Base-by-base conservation (phyloP, 2,888 invertebrate genomes). In the Brachypterus glaber region DNA sequence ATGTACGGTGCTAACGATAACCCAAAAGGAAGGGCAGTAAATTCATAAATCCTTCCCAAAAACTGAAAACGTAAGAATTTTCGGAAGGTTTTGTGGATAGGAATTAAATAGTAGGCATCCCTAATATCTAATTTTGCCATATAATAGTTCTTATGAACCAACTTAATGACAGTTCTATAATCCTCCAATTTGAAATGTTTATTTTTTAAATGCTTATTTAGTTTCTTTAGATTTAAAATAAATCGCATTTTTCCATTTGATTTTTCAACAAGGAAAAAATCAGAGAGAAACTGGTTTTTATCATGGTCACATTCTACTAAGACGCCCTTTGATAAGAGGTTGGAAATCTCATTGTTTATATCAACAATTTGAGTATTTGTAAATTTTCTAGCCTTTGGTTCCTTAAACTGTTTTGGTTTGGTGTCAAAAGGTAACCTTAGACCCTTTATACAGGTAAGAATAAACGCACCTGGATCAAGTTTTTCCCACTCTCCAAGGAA, bases 121-220 rank as follows among this genome's bases (percentile, higher is more conserved):
- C 30, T 35, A 7, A 35, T 13, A n/a, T 35, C 35, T 9, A 35
- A 12, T 3, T 7, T 35, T 14, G 29, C n/a, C 13, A 35, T 30
- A 15, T 30, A 35, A n/a, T n/a, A 30, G 13, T 30, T 29, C 7
- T 11, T n/a, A 30, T 7, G 27, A 11, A 50, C 37, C 13, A 51
- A 24, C 11, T 45, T 33, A 3, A 39, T 32, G 1, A 41, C 45
- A 0, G 48, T 46, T 33, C 41, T 37, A 17, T 35, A 40, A 36
- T 49, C 44, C 31, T 50, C 48, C 18, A 49, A 35, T 37, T 53
- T 51, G 27, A 53, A 52, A 39, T 53, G 47, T 9, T 39, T 11
- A 3, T 39, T 35, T 12, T 18, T 12, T 15, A 52, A 27, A 35
- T 36, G 51, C 26, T 38, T 25, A 24, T 50, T 49, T 8, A 49